Evolutionary conservation across 2,113 vertebrate genomes (phyloP).

Genomic region (Strix uralensis): DNA sequence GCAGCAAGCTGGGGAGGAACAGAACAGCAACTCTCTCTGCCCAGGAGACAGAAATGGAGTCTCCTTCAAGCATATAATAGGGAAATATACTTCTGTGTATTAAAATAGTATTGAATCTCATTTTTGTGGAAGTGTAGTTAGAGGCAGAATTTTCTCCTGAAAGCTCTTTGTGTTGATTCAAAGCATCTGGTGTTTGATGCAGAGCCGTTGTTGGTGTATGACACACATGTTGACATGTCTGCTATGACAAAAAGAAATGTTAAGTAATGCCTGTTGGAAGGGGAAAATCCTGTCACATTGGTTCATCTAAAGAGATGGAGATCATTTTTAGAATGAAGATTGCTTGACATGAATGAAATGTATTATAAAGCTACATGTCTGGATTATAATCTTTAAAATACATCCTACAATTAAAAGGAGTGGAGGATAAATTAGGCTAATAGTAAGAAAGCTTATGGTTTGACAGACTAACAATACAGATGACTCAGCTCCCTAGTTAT

Average conservation of each 20-base stretch:
- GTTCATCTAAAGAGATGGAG: neutral
- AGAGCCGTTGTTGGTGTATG: neutral
- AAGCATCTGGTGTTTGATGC: neutral
- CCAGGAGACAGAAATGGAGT: neutral
- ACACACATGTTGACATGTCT: neutral
- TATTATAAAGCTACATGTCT: neutral
- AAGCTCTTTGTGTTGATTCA: neutral
- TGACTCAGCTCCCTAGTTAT: neutral
- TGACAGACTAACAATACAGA: neutral
- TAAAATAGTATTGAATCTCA: neutral
- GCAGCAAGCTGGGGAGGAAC: neutral
- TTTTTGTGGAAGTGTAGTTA: neutral
- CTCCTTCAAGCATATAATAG: neutral
- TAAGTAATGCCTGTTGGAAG: neutral
- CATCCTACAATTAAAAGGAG: neutral
- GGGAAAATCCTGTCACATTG: neutral
- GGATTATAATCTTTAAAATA: neutral
- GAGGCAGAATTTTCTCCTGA: neutral
- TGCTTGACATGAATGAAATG: neutral
- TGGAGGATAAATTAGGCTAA: neutral
- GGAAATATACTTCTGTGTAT: neutral
- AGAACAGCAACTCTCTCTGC: neutral
- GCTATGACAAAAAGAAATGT: neutral
- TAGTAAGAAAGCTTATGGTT: neutral
- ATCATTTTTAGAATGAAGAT: neutral